These are phyloP conservation scores for Babyrousa celebensis DNA, from an alignment of 2,797 vertebrate species.

Conservation along the genomic window DNA sequence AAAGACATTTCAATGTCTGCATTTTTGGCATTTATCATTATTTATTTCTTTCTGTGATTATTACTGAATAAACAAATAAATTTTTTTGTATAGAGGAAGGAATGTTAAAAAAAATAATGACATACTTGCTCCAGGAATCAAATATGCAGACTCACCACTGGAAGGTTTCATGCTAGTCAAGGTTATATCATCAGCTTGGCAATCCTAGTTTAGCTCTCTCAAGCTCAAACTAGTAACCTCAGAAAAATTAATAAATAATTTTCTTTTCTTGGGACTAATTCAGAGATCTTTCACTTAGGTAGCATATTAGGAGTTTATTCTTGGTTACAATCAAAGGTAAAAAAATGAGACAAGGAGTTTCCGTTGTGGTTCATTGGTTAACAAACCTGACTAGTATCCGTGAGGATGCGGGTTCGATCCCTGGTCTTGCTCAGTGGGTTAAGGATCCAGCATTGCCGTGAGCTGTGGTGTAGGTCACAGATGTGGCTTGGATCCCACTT, in stretches of 20 bases:
- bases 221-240: background rate
- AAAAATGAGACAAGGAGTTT: background rate
- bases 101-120: background rate
- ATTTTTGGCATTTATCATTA: background rate
- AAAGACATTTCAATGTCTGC: background rate
- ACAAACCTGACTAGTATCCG: no score
- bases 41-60: background rate
- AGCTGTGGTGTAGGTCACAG: no score
- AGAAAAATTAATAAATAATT: background rate
- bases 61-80: background rate
- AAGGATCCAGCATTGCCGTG: no score
- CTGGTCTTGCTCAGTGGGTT: no score
- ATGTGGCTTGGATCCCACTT: no score
- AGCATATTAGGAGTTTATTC: background rate
- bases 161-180: background rate
- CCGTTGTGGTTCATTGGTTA: no score
- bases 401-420: no score
- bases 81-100: no score
- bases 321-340: background rate
- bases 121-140: background rate
- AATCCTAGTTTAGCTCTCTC: background rate
- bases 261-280: background rate
- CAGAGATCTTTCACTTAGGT: background rate
- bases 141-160: background rate
- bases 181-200: background rate